Base-by-base conservation (phyloP, 2,113 vertebrate species). In the Haliaeetus leucogaster region DNA sequence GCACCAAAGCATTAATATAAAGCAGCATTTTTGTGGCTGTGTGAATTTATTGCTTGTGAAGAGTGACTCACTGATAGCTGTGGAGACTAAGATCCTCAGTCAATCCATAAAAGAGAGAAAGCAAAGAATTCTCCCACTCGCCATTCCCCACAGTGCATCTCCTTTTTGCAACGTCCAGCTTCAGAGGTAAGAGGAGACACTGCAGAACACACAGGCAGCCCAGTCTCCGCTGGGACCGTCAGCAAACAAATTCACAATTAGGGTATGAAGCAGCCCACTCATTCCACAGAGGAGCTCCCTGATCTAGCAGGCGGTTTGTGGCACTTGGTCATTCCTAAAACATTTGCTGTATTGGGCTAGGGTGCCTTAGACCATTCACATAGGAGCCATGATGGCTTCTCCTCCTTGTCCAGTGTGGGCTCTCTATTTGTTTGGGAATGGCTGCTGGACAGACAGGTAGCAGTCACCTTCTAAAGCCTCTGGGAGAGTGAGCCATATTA, bases 21-120 rank as follows among this genome's bases (percentile, higher is more conserved):
- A 79, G 65, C 73, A 82, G 43, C 65, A 79, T 94, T 96, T 88
- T 72, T 94, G 89, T 72, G 96, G 83, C 68, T 91, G 20, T 70
- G 50, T 42, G 87, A 90, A 83, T 95, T 96, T 76, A 71, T 30
- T 84, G 52, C 83, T 82, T 19, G 59, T 79, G 93, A 89, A 84
- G 32, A 62, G 59, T 79, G 91, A 84, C 81, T 94, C 89, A 89
- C 34, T 3, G 22, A 92, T 71, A 93, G 80, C 68, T 81, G 36
- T 13, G 68, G 68, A 81, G 62, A 18, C 72, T 70, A 74, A 81
- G 61, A 94, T 59, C 70, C 58, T 68, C 50, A 58, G 68, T 36
- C 77, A 47, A 83, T 82, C 50, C 77, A 42, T 8, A 68, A 68
- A 72, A 86, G 29, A 86, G 48, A 82, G 47, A 78, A 70, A 78